phyloP scores from a whole-genome alignment of 1,140 invertebrate species.

The Brachionus sp. region DNA sequence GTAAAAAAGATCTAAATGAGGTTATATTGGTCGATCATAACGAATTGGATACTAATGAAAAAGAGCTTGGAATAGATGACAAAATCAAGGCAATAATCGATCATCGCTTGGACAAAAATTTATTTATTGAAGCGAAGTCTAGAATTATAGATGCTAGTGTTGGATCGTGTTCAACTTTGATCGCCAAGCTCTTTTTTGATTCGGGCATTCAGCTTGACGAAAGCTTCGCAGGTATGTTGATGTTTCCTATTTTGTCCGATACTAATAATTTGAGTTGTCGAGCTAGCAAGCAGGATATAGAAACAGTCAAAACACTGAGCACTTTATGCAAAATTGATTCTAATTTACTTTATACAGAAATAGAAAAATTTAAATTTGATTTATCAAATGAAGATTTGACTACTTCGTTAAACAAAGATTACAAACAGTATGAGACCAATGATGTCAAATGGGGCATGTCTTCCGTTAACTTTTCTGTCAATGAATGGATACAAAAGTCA shows the following conservation, averaged over 20 bases:
- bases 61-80: not conserved
- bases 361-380: slow-evolving; percentile 30
- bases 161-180: slow-evolving; percentile 3
- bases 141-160: not conserved
- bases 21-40: slow-evolving; percentile 41
- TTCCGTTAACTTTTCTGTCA: slow-evolving; percentile 21
- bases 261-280: slow-evolving; percentile 5
- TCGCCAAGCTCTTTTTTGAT: not conserved
- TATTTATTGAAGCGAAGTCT: not conserved
- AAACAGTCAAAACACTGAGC: not conserved
- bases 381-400: not conserved
- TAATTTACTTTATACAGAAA: not conserved
- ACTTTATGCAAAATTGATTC: not conserved
- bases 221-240: not conserved
- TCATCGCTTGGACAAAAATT: slow-evolving; percentile 18
- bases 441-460: not conserved
- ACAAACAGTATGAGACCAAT: not conserved
- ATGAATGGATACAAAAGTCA: slow-evolving; percentile 9
- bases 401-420: slow-evolving; percentile 5
- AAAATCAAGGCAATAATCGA: not conserved
- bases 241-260: slow-evolving; percentile 32
- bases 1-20: not conserved
- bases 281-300: not conserved
- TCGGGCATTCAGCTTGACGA: not conserved
- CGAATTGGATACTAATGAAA: slow-evolving; percentile 26